Evolutionary conservation across 2,797 vertebrate genomes (phyloP), one percentile per base, ranked within the genome.

Genomic region (Selene dorsalis): DNA sequence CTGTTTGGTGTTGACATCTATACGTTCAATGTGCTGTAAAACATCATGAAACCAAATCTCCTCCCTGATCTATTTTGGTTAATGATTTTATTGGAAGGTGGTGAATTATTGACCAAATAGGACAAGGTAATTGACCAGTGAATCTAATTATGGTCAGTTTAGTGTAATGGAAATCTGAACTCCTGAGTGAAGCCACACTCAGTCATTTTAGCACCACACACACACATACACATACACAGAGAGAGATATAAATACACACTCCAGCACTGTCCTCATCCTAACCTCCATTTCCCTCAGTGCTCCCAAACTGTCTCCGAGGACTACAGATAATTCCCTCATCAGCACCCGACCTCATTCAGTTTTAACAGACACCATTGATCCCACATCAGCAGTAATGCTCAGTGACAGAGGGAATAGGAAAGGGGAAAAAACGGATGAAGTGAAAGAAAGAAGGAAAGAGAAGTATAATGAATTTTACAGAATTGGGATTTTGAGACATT

Each of bases 351-450:
- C 68, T 81, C 75, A 41, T 82, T 82, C 8, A 73, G 69, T 87
- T 86, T 86, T 68, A 79, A 86, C 28, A 9, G 47, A 74, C 72
- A 64, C 47, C 70, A 80, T 5, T 75, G 74, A 88, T 85, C n/a
- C 30, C 43, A 68, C 77, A 73, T 77, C 75, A 50, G 53, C 43
- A 45, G 17, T 55, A 47, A 80, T 38, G 45, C 45, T 52, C 10
- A 38, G 32, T 39, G 60, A 62, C 56, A 75, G 24, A 45, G 45
- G 32, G 35, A 39, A 53, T 14, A 10, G 20, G 16, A 45, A 53
- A 18, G 13, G 20, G 16, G 62, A 26, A 50, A 4, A 50, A 67
- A 78, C 5, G 4, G 35, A 48, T 16, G 24, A 38, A 47, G 20
- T 65, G 26, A 53, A 18, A 35, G 12, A 45, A 66, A 28, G 20